These are phyloP conservation scores for Psettodes erumei DNA, from an alignment of 2,113 vertebrate genomes.

Conservation along the genomic window DNA sequence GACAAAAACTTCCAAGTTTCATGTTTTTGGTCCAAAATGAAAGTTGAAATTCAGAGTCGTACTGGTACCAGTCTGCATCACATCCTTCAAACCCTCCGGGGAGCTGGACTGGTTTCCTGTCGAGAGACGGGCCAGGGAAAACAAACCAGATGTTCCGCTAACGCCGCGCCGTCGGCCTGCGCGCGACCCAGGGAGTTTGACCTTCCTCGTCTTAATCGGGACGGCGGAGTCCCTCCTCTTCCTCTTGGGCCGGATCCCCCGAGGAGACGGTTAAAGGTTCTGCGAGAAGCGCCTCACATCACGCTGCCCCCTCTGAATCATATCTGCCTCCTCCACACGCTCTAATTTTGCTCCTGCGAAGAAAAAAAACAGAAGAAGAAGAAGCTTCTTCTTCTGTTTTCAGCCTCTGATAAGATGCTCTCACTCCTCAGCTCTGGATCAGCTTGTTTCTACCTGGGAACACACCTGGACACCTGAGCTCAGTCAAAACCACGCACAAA, in stretches of 20 bases:
- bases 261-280: constrained; percentile 65
- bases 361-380: too few species aligned
- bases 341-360: constrained; percentile 65
- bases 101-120: constrained; percentile 46
- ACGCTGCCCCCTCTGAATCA: constrained; percentile 66
- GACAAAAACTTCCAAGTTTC: too few species aligned
- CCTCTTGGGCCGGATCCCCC: constrained; percentile 51
- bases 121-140: constrained; percentile 27
- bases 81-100: constrained; percentile 6
- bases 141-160: constrained; percentile 38
- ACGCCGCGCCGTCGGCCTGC: not conserved
- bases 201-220: constrained; percentile 42
- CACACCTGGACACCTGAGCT: too few species aligned
- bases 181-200: constrained; percentile 33
- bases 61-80: not conserved
- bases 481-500: too few species aligned
- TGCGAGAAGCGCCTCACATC: constrained; percentile 54
- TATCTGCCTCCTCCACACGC: constrained; percentile 72
- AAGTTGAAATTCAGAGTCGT: too few species aligned
- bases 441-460: too few species aligned
- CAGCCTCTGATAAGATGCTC: too few species aligned
- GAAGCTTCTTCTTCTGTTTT: too few species aligned
- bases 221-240: constrained; percentile 47
- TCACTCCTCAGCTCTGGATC: too few species aligned
- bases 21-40: too few species aligned